phyloP scores from a whole-genome alignment of 2,113 vertebrate species.

The Plotosus lineatus region DNA sequence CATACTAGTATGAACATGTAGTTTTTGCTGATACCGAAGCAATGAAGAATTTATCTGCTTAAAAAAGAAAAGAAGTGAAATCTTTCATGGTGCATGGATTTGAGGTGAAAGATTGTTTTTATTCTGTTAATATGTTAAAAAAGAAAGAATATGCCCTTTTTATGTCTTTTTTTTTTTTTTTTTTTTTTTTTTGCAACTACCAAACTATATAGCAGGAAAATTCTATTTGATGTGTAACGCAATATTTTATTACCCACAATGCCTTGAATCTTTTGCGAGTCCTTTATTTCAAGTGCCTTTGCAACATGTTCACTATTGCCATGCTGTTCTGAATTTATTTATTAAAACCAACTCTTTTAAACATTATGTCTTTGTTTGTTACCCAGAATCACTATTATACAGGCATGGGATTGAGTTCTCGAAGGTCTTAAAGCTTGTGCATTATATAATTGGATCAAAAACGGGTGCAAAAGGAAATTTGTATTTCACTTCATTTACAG shows the following conservation, averaged over 20 bases:
- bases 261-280: neutral
- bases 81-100: neutral
- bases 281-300: slow-evolving; percentile 40
- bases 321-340: slow-evolving; percentile 45
- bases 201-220: slow-evolving; percentile 5
- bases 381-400: neutral
- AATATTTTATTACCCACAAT: neutral
- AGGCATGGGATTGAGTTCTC: neutral
- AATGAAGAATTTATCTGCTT: neutral
- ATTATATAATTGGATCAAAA: neutral
- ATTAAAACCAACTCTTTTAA: slow-evolving; percentile 32
- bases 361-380: neutral
- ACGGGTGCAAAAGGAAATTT: neutral
- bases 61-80: neutral
- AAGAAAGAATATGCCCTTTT: neutral
- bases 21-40: no score
- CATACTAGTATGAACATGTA: neutral
- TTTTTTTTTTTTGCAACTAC: neutral
- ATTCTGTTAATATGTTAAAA: neutral
- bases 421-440: neutral
- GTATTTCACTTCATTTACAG: neutral
- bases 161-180: neutral
- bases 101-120: neutral
- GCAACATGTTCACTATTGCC: slow-evolving; percentile 31
- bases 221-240: neutral